phyloP scores from a whole-genome alignment of 1,140 invertebrate species.

The Drosophila kohkoa region DNA sequence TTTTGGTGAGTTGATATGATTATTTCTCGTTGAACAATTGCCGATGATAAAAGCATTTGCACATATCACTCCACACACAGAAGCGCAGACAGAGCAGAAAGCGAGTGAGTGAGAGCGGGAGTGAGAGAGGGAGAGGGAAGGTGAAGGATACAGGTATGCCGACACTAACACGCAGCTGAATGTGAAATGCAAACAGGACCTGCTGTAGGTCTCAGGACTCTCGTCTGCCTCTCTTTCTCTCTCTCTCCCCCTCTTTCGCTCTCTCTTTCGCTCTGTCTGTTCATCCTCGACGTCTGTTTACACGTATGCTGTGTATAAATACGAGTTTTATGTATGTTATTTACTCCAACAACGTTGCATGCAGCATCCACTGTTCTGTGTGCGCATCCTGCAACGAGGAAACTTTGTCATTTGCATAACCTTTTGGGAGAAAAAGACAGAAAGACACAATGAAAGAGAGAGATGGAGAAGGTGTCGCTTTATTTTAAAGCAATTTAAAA shows the following conservation, averaged over 20 bases:
- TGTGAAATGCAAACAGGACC: constrained; percentile 77
- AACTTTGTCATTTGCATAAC: constrained; percentile 83
- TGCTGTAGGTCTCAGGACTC: constrained; percentile 31
- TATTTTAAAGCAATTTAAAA: constrained; percentile 84
- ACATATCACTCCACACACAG: constrained; percentile 55
- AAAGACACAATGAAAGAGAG: neutral
- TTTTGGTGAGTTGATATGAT: constrained; percentile 17
- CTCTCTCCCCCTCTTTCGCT: too few relatives aligned
- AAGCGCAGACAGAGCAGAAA: constrained; percentile 19
- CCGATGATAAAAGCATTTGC: constrained; percentile 78
- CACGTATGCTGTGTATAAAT: constrained; percentile 80
- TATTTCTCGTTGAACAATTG: constrained; percentile 66
- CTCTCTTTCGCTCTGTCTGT: neutral
- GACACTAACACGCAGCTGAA: constrained; percentile 78
- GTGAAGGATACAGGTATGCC: constrained; percentile 60
- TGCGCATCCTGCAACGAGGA: constrained; percentile 47
- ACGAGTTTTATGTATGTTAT: constrained; percentile 82
- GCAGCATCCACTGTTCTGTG: constrained; percentile 23
- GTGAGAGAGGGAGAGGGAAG: constrained; percentile 11
- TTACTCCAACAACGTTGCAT: constrained; percentile 79
- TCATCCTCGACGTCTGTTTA: constrained; percentile 45
- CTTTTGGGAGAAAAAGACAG: constrained; percentile 43
- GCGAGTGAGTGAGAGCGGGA: constrained; percentile 8
- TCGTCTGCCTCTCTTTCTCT: neutral
- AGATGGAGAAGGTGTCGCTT: constrained; percentile 46